Evolutionary conservation across 2,113 vertebrate species (phyloP), one percentile per base, ranked within the genome.

Genomic region (Oreochromis aureus): DNA sequence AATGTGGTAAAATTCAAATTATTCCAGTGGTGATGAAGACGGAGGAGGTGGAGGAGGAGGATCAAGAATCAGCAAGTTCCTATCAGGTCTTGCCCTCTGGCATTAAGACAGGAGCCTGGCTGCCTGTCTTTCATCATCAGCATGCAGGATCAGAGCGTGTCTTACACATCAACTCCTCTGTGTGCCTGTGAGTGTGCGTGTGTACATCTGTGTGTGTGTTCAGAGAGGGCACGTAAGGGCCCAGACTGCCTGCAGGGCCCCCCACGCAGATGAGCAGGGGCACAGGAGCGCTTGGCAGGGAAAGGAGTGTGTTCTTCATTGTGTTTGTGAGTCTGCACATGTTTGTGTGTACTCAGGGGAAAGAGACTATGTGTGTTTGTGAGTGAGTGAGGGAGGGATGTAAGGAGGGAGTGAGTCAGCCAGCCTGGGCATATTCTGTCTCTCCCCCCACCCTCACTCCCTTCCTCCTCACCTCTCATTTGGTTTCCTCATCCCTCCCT

Each of bases 191-290:
- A 88, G 73, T 91, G 80, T 86, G 85, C 78, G 39, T 84, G 83
- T 55, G 76, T 84, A n/a, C 53, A n/a, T 87, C 9, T 85, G 84
- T 81, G 90, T 85, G 87, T 91, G 90, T 90, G 89, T 88, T 92
- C 87, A 93, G 90, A 92, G 85, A 90, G 95, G 93, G 92, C 94
- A 94, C 83, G 78, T 91, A 91, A 92, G 94, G 93, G 92, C 95
- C 95, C 94, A 96, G 95, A 96, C 95, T 94, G 96, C 96, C 95
- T 95, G 94, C 94, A 95, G 96, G 93, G 91, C 94, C 94, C 94
- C 94, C 95, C 92, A 96, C 95, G 84, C 94, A 96, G 94, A 95
- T 93, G 94, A 94, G 94, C 93, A 91, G 90, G 94, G 91, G 95
- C 94, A 95, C 82, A 92, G 87, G 89, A 94, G 90, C 54, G 53